Percentiles rank a stretch among this genome's conserved stretches.
Evolutionary conservation across 2,113 vertebrate genomes (phyloP).

Genomic region (Psephotus haematonotus): DNA sequence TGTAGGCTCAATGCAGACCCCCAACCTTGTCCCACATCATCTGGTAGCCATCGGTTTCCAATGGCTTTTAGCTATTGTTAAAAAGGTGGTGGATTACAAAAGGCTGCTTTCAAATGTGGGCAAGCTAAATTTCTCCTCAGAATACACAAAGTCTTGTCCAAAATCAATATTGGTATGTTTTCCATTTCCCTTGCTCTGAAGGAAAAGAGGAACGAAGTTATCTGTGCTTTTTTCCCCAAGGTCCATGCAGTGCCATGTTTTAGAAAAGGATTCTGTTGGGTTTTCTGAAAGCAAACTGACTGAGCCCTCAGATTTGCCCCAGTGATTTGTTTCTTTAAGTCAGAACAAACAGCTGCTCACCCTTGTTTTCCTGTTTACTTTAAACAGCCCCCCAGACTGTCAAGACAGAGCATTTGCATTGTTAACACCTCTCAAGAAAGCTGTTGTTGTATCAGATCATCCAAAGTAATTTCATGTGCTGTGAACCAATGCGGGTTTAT

Average conservation of each 20-base stretch:
- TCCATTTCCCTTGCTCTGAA: neutral
- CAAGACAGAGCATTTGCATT: conserved; percentile 3
- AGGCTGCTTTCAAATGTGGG: neutral
- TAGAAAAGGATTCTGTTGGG: neutral
- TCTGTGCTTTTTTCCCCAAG: neutral
- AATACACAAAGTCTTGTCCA: neutral
- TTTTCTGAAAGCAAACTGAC: neutral
- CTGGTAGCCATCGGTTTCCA: neutral
- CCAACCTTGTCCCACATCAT: neutral
- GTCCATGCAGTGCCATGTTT: neutral
- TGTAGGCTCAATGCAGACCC: neutral
- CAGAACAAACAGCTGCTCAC: neutral
- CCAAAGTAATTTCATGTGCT: neutral
- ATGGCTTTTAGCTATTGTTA: neutral
- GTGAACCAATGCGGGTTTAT: neutral
- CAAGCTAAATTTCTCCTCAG: neutral
- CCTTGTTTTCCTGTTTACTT: conserved; percentile 17
- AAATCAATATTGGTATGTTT: neutral
- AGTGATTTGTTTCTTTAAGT: neutral
- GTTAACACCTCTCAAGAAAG: neutral
- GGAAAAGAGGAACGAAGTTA: neutral
- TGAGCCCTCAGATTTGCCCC: neutral
- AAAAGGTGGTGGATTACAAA: neutral
- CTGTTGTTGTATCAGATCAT: neutral
- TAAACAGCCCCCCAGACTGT: neutral